Conservation (phyloP, 2,113 vertebrate genomes). For the Rafetus swinhoei region DNA sequence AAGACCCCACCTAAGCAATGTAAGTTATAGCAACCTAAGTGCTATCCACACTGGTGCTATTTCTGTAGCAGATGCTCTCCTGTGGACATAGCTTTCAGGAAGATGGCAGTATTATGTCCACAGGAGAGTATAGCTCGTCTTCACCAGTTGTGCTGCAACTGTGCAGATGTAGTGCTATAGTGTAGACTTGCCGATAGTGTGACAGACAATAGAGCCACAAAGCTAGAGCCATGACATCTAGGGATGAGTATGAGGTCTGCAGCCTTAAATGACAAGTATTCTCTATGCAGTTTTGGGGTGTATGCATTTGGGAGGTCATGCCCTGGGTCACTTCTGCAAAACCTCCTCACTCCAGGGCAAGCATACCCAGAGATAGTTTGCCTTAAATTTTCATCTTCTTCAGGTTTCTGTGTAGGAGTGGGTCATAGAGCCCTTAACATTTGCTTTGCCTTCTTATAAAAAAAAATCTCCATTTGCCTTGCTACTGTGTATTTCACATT, state of each 20-base stretch:
- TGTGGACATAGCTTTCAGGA: too few relatives aligned
- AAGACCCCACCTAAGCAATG: too few relatives aligned
- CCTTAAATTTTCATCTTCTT: not conserved
- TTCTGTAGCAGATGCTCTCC: too few relatives aligned
- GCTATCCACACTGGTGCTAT: too few relatives aligned
- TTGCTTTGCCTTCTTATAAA: not conserved
- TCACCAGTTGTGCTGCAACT: not conserved
- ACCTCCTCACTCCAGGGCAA: not conserved
- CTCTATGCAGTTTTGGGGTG: not conserved
- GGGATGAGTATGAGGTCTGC: not conserved
- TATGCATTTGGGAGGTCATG: not conserved
- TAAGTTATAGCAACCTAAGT: too few relatives aligned
- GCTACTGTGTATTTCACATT: not conserved
- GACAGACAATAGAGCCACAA: not conserved
- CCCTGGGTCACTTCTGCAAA: slow-evolving; percentile 51
- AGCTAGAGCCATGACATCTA: not conserved
- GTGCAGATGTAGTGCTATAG: accelerated
- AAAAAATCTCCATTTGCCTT: not conserved
- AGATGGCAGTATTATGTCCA: too few relatives aligned
- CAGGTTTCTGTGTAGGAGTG: not conserved
- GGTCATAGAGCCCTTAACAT: not conserved
- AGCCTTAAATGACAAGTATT: not conserved
- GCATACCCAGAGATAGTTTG: not conserved
- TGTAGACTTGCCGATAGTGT: not conserved
- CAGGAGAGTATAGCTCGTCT: too few relatives aligned